phyloP scores from a whole-genome alignment of 1,140 invertebrate genomes.

The Pteromalus puparum region DNA sequence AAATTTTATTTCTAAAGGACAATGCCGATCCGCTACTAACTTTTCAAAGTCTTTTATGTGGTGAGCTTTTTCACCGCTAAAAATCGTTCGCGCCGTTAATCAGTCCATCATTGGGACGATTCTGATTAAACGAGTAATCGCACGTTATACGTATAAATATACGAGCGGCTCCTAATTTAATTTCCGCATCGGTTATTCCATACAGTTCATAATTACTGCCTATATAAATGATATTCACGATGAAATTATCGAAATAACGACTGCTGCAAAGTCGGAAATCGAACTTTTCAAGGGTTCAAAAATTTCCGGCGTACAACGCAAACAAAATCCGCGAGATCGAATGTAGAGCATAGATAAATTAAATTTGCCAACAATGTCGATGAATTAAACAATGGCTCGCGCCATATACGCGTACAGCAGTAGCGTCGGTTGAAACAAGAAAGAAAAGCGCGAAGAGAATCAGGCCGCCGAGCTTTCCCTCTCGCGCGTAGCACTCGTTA shows the following conservation, averaged over 20 bases:
- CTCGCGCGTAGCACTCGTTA: neutral
- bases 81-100: too few species aligned
- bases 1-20: neutral
- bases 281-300: too few species aligned
- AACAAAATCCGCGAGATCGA: neutral
- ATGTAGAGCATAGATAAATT: neutral
- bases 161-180: too few species aligned
- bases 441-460: neutral
- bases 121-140: too few species aligned
- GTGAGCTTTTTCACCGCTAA: neutral
- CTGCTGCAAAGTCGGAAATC: too few species aligned
- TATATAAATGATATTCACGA: too few species aligned
- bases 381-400: neutral
- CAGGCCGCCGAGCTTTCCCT: neutral
- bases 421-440: neutral
- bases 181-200: too few species aligned
- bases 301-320: too few species aligned
- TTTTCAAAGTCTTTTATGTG: neutral
- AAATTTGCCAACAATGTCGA: slow-evolving; percentile 5
- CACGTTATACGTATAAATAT: too few species aligned
- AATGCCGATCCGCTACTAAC: neutral
- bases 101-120: too few species aligned
- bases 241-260: too few species aligned
- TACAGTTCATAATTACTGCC: too few species aligned
- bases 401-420: neutral